Base-by-base conservation (phyloP, 2,888 invertebrate genomes). In the Thereva nobilitata region DNA sequence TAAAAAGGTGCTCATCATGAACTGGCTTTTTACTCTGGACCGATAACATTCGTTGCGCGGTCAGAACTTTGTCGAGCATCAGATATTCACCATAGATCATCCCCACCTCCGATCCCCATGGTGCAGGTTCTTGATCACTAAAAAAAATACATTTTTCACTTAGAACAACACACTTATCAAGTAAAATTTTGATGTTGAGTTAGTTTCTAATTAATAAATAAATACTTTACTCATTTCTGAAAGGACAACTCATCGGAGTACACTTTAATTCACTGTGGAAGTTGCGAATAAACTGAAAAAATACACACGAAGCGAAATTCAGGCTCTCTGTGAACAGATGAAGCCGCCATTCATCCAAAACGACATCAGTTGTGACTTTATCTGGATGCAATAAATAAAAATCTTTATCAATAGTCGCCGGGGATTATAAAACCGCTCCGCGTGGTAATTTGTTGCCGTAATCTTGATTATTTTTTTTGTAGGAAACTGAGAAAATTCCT, bases 1-100 rank as follows among this genome's bases (percentile, higher is more conserved):
- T 97, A 79, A 99, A 99, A 5, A 98, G 85, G 82, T 98, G 97
- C 76, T 98, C 98, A 79, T 98, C 98, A 73, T 97, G 97, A 0
- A 97, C 95, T 0, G 88, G 86, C 66, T 86, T 84, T 35, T 87
- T 84, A 64, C 90, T 86, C 76, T 89, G 86, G 4, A 84, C 84
- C 72, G 94, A 94, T 55, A 93, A 85, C 84, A 95, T 86, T 67
- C 89, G 83, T 80, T 97, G 96, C 0, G 93, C 89, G 40, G 83
- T 84, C 42, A 97, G 84, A 23, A 97, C 82, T 76, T 93, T 93
- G 78, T 97, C 95, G 76, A 97, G 83, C 86, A 92, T 90, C 67
- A 97, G 83, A 76, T 97, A 97, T 75, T 95, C 94, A 1, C 91
- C 89, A 77, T 97, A 97, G 57, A 95, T 85, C 85, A 94, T 90